A percentile compares a stretch with the other conserved stretches of the same genome.
phyloP scores from a whole-genome alignment of 1,140 invertebrate genomes.

The Cydia fagiglandana region DNA sequence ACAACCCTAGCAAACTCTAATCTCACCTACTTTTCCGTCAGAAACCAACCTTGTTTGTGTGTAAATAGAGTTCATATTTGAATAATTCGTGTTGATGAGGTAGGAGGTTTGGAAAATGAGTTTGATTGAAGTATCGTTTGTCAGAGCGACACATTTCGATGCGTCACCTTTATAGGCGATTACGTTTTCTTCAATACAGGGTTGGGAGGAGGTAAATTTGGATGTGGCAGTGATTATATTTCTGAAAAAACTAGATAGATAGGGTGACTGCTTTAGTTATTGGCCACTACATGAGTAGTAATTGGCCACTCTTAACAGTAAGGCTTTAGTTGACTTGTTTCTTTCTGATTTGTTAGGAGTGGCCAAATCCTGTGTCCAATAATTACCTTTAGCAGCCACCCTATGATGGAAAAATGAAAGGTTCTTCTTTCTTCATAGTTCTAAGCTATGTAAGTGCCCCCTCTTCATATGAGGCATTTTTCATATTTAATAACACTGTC shows the following conservation, averaged over 20 bases:
- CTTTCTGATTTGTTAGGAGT: too few relatives aligned
- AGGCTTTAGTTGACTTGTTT: too few relatives aligned
- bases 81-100: background rate
- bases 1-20: background rate
- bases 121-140: slow-evolving; percentile 8
- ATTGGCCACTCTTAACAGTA: too few relatives aligned
- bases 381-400: too few relatives aligned
- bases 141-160: slow-evolving; percentile 49
- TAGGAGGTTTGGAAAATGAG: background rate
- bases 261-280: too few relatives aligned
- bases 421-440: too few relatives aligned
- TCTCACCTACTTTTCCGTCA: background rate
- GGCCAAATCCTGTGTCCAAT: too few relatives aligned
- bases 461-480: too few relatives aligned
- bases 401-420: too few relatives aligned
- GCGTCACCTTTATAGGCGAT: slow-evolving; percentile 73
- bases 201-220: slow-evolving; percentile 40
- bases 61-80: background rate
- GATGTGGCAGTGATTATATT: slow-evolving; percentile 39
- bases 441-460: too few relatives aligned
- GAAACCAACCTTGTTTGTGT: background rate
- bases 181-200: slow-evolving; percentile 71
- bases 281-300: too few relatives aligned
- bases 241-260: background rate
- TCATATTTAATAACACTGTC: too few relatives aligned